These are phyloP conservation scores for Podargus strigoides DNA, from an alignment of 2,797 vertebrate species.

Conservation along the genomic window DNA sequence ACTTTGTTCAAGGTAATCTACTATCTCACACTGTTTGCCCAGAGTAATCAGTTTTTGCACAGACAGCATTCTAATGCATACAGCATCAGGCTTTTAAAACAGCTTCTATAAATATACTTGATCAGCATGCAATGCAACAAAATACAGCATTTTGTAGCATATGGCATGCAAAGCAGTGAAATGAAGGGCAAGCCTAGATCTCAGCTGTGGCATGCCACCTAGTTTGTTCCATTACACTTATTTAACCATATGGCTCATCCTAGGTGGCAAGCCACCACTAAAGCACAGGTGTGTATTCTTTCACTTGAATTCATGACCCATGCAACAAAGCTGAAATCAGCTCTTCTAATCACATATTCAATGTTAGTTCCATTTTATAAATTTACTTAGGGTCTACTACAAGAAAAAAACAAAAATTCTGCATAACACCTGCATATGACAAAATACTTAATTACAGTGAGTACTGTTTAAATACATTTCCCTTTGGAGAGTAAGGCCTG, in stretches of 20 bases:
- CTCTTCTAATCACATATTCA: neutral
- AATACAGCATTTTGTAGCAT: conserved; percentile 15
- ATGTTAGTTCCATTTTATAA: neutral
- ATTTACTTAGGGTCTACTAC: neutral
- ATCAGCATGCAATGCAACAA: neutral
- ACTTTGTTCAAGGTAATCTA: neutral
- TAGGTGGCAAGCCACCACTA: conserved; percentile 23
- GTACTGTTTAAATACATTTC: neutral
- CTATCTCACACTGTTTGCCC: neutral
- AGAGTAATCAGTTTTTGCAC: neutral
- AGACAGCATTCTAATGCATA: neutral
- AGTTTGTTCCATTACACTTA: neutral
- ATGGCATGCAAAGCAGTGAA: neutral
- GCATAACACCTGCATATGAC: neutral
- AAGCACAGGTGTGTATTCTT: conserved; percentile 10
- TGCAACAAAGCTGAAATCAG: neutral
- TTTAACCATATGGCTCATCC: conserved; percentile 28
- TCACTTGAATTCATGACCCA: neutral
- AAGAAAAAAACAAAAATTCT: neutral
- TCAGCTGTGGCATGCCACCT: conserved; percentile 3
- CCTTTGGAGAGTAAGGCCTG: neutral
- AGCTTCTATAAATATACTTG: neutral
- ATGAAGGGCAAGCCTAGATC: neutral
- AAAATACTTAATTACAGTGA: neutral
- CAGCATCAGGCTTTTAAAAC: neutral